Base-by-base conservation (phyloP, 2,113 vertebrate species). In the Suncus etruscus region DNA sequence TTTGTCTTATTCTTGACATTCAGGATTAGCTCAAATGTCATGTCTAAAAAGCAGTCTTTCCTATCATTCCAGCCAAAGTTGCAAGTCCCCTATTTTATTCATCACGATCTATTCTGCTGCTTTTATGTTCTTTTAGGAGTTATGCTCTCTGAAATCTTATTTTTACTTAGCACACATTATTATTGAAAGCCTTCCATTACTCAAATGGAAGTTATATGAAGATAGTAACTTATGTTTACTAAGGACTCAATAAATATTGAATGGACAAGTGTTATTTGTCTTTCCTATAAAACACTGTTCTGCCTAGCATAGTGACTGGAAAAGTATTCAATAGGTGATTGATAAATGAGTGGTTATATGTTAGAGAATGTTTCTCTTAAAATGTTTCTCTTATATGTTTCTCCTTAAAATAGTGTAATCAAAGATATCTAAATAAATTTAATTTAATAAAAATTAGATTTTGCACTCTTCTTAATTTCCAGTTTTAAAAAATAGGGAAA, bases 201-300 rank as follows among this genome's bases (percentile, higher is more conserved):
- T 89, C 54, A 50, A 89, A 70, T 74, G 14, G 83, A 86, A 63
- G 63, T 81, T 80, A 85, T 86, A 11, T 80, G 77, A 91, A 83
- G 72, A 77, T 25, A 58, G 48, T 32, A 29, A 72, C 66, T 76
- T 83, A 54, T 12, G 61, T 77, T 45, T 84, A 47, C 39, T 78
- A 74, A n/a, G 29, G 83, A 1, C 84, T 94, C 66, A 72, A 24
- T 78, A 87, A 78, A 82, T 89, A 91, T 87, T 85, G 87, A 95
- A n/a, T 25, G 24, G 66, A n/a, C 88, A 25, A 78, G 48, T 89
- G 27, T 51, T 65, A 29, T 32, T 82, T 83, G 51, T 87, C n/a
- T 90, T 39, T 39, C 29, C 45, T 90, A 1, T 68, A 45, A 75
- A 76, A 63, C 83, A 74, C 76, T 45, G 20, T 63, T 83, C 1